Base-by-base conservation (phyloP, 2,888 invertebrate species). In the Autographa pulchrina region DNA sequence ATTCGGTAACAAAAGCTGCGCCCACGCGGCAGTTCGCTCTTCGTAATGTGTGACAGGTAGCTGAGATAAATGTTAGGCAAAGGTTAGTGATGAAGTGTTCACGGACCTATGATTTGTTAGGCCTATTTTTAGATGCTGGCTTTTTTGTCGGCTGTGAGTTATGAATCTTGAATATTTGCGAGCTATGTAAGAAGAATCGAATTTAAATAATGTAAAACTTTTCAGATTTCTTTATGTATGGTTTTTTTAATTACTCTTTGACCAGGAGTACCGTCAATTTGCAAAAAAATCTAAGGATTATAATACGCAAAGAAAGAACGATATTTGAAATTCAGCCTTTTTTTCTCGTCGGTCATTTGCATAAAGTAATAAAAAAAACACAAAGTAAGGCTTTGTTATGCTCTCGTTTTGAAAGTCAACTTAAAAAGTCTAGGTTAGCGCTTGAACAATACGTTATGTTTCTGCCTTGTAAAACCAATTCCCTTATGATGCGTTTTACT, bases 41-140 rank as follows among this genome's bases (percentile, higher is more conserved):
- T 75, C 77, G 77, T 61, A 75, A 77, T 75, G 63, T 76, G 74
- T 80, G 86, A 80, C 86, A 83, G 79, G 86, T 85, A 83, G 81
- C 81, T 11, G 68, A 84, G 80, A 81, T 85, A 83, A 85, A 86
- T 83, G 85, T 78, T 79, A 76, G 72, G 65, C 54, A 14, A 69
- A 68, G 75, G 71, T 66, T 72, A 69, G 73, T 80, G 80, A 82
- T 77, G 75, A 75, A 82, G 77, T 84, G 80, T 74, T 72, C 64
- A 66, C 65, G 74, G 43, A 20, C 13, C 20, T n/a, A 65, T 82
- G 75, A 84, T 79, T 82, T 74, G 76, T 74, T 72, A 58, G 5
- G 41, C 18, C 31, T 35, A 38, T 66, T 48, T 64, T 67, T 41
- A 67, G 1, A 14, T 18, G 25, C n/a, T 64, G 13, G 5, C 2